phyloP scores from a whole-genome alignment of 1,140 invertebrate genomes.

The Trinorchestia longiramus region DNA sequence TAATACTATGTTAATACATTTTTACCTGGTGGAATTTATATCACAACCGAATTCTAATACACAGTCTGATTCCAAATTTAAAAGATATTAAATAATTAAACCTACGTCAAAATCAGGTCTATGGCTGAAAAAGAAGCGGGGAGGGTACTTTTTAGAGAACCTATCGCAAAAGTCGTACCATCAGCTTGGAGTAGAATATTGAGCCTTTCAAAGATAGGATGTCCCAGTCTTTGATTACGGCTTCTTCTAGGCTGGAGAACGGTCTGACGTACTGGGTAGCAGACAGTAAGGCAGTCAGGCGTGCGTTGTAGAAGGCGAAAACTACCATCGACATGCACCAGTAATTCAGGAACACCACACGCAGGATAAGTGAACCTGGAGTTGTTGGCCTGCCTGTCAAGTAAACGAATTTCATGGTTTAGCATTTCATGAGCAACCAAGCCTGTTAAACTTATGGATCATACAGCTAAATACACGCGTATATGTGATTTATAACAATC shows the following conservation, averaged over 20 bases:
- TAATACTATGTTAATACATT: too few relatives aligned
- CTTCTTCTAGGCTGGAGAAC: background rate
- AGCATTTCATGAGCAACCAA: too few relatives aligned
- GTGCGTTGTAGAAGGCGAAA: background rate
- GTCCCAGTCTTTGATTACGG: constrained; percentile 1
- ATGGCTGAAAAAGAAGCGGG: too few relatives aligned
- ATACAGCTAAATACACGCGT: too few relatives aligned
- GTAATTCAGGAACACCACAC: constrained; percentile 9
- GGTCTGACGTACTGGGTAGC: background rate
- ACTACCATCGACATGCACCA: background rate
- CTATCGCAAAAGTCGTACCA: background rate
- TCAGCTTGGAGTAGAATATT: background rate
- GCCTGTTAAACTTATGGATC: too few relatives aligned
- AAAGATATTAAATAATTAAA: too few relatives aligned
- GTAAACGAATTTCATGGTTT: background rate
- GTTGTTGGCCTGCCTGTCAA: background rate
- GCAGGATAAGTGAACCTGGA: background rate
- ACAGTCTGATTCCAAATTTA: too few relatives aligned
- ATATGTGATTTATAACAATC: too few relatives aligned
- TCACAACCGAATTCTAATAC: too few relatives aligned
- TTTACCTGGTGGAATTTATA: too few relatives aligned
- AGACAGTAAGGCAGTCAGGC: constrained; percentile 12
- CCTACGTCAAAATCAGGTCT: too few relatives aligned
- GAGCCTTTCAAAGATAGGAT: background rate
- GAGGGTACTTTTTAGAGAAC: too few relatives aligned